A percentile compares a stretch with the other conserved stretches of the same genome.
Conservation (phyloP, 2,113 vertebrate species). For the Otolemur garnettii region DNA sequence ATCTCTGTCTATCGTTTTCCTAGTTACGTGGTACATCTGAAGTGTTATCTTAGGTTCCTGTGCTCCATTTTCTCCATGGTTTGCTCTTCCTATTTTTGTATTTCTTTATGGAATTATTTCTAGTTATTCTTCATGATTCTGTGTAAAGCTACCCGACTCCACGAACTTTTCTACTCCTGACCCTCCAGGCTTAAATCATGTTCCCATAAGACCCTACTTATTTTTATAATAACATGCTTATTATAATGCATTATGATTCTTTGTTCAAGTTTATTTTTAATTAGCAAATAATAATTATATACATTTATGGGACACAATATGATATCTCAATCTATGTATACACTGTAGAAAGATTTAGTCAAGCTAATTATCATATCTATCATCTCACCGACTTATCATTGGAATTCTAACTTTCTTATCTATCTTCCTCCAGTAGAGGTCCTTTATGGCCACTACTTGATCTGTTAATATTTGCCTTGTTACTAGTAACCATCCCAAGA, state of each 20-base stretch:
- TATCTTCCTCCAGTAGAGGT: neutral
- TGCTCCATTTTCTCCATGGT: neutral
- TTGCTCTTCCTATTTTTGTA: neutral
- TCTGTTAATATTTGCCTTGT: neutral
- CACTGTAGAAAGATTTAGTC: neutral
- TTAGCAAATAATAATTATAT: neutral
- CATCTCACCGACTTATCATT: neutral
- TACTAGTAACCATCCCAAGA: neutral
- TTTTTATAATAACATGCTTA: neutral
- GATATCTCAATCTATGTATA: neutral
- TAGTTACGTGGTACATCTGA: neutral
- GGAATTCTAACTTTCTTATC: neutral
- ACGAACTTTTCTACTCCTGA: constrained; percentile 4
- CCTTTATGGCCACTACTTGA: neutral
- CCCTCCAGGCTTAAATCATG: neutral
- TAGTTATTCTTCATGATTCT: neutral
- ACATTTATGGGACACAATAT: neutral
- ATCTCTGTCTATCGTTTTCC: neutral
- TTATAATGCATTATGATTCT: neutral
- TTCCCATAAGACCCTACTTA: neutral
- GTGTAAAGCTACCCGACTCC: neutral
- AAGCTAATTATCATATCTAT: neutral
- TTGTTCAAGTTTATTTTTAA: neutral
- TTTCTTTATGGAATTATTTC: neutral
- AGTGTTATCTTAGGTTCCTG: neutral